Base-by-base conservation (phyloP, 2,113 vertebrate genomes). In the Hippocampus mohnikei region DNA sequence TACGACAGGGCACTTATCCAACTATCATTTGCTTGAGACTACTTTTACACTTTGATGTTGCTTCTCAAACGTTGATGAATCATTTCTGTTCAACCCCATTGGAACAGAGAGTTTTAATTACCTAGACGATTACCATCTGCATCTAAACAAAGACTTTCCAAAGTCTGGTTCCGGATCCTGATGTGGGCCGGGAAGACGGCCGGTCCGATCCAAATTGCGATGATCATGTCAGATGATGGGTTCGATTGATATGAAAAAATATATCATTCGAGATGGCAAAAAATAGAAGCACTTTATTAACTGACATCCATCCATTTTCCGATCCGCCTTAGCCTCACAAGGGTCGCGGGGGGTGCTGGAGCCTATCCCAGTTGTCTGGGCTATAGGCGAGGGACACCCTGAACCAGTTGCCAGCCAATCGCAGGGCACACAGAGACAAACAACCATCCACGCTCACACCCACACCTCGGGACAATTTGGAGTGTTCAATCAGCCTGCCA, bases 21-120 rank as follows among this genome's bases (percentile, higher is more conserved):
- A 67, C 83, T 79, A 90, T 90, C 88, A 89, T 89, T 92, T 90
- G 80, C 81, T 75, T 65, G 78, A 88, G 79, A 88, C 79, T 85
- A 79, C 85, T 75, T 87, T 88, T 82, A 75, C 73, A 66, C 83
- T 90, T 90, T 89, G 90, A 90, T 90, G 88, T 88, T 80, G 76
- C 72, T 85, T 81, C 83, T 91, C 81, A 81, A 88, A 90, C 81
- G 91, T 89, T 88, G 88, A 85, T 84, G 78, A 76, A 82, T 83
- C 70, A 79, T 74, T 76, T 70, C 79, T 77, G 75, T 74, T 81
- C 75, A 75, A 76, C 69, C 87, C 87, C 77, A 68, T 46, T 62
- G 80, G 77, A 83, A 46, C 73, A 55, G 75, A 67, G 77, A 79
- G 81, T 84, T 84, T 85, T 92, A 89, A 90, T 91, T 86, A 91